Base-by-base conservation (phyloP, 2,888 invertebrate genomes). In the Caenorhabditis sp. region DNA sequence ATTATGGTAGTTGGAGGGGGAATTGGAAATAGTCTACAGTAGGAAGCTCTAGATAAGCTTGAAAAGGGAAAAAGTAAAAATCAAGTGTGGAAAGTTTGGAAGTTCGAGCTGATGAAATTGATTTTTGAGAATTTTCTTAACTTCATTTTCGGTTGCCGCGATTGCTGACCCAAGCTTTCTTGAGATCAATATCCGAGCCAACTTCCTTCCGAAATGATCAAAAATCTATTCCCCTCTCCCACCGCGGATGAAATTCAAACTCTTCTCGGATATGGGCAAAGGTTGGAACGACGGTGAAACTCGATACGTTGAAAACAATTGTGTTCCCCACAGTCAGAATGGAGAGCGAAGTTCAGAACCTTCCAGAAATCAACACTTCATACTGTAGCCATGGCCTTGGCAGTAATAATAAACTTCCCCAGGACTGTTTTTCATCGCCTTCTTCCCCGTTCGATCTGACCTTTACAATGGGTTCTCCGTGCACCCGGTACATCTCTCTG, bases 401-500 rank as follows among this genome's bases (percentile, higher is more conserved):
- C 38, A 38, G 38, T 6, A 38, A 12, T 38, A 10, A 12, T 10
- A 38, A 38, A 38, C 38, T 38, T 38, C 12, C 38, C 6, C 12
- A 6, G 6, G 12, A 38, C 38, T 38, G 38, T 38, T 38, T 38
- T 38, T 38, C 12, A 10, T 38, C 12, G 6, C 12, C 12, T 10
- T 38, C 12, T 12, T 12, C 38, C 12, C 47, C 47, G n/a, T n/a
- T 47, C 47, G 47, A 12, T n/a, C n/a, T n/a, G 61, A 61, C 38
- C 44, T 63, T 44, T 63, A 44, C 24, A 51, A 35, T 41, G 54
- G 26, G 38, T 69, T 26, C 68, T 22, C 12, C 31, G 31, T 66
- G 66, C 51, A 66, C 66, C 28, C 47, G 44, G 47, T 44, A 47
- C 66, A 66, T 19, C 47, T 24, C 38, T 59, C 38, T n/a, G 5